A percentile compares a stretch with the other conserved stretches of the same genome.
Evolutionary conservation across 2,113 vertebrate genomes (phyloP).

Genomic region (Crotalus tigris): DNA sequence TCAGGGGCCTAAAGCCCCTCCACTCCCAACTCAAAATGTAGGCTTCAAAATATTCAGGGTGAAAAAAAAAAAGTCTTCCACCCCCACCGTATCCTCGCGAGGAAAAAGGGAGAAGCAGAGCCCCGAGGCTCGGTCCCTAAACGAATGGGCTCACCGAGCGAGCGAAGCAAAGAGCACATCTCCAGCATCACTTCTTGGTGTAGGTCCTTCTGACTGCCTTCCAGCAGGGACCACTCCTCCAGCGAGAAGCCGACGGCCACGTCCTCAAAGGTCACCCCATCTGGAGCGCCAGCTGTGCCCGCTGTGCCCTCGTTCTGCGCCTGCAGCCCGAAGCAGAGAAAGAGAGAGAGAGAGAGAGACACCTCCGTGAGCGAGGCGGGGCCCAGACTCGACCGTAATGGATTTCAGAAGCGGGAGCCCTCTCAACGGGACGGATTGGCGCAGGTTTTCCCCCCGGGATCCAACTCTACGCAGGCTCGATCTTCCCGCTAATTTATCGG

Average conservation of each 20-base stretch:
- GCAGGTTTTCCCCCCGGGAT: too few species aligned
- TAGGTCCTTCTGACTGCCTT: background rate
- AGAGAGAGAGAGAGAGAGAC: background rate
- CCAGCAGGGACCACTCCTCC: background rate
- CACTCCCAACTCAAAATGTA: background rate
- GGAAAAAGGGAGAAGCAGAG: background rate
- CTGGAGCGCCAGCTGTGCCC: fast-evolving
- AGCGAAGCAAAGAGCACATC: background rate
- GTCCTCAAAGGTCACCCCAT: background rate
- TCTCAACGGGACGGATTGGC: fast-evolving
- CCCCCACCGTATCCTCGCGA: background rate
- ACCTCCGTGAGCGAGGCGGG: background rate
- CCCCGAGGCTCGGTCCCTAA: background rate
- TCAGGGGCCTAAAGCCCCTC: background rate
- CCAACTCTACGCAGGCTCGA: too few species aligned
- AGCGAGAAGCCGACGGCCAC: background rate
- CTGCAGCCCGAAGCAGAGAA: background rate
- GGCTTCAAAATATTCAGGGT: background rate
- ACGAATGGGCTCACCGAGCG: background rate
- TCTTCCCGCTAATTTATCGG: too few species aligned
- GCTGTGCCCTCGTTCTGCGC: background rate
- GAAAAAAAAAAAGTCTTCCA: background rate
- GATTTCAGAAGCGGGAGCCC: background rate
- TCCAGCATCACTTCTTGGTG: background rate
- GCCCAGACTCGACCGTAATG: too few species aligned